These are phyloP conservation scores for Xylophagus ater DNA, from an alignment of 2,888 invertebrate genomes.

Conservation along the genomic window DNA sequence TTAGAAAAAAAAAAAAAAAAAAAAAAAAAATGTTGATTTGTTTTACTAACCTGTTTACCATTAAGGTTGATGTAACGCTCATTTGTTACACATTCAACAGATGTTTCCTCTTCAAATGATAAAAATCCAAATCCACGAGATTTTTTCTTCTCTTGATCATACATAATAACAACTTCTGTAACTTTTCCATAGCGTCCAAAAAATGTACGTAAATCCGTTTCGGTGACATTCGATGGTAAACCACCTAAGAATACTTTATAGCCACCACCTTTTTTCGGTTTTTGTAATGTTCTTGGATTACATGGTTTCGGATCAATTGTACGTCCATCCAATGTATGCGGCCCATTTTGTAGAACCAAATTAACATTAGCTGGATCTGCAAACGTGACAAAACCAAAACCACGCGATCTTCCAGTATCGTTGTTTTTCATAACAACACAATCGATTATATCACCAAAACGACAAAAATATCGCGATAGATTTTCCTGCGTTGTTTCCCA, in stretches of 20 bases:
- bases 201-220: slow-evolving; percentile 83
- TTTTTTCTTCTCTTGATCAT: slow-evolving; percentile 94
- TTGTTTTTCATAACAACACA: slow-evolving; percentile 98
- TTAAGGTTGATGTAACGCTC: slow-evolving; percentile 92
- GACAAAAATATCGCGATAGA: slow-evolving; percentile 64
- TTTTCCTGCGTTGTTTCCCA: slow-evolving; percentile 92
- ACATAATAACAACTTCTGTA: slow-evolving; percentile 96
- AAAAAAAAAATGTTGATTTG: slow-evolving; percentile 10
- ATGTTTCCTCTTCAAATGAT: slow-evolving; percentile 88
- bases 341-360: slow-evolving; percentile 82
- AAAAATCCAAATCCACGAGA: slow-evolving; percentile 93
- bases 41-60: slow-evolving; percentile 60
- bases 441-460: slow-evolving; percentile 93
- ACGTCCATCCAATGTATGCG: slow-evolving; percentile 85
- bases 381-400: slow-evolving; percentile 95
- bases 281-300: slow-evolving; percentile 86
- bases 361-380: slow-evolving; percentile 85
- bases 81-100: slow-evolving; percentile 82
- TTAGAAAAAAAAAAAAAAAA: slow-evolving; percentile 6
- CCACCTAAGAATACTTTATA: slow-evolving; percentile 94
- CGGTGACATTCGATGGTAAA: slow-evolving; percentile 90
- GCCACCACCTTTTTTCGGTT: slow-evolving; percentile 83
- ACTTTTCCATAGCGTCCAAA: slow-evolving; percentile 93
- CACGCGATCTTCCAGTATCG: slow-evolving; percentile 88
- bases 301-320: slow-evolving; percentile 89